Evolutionary conservation across 1,140 invertebrate genomes (phyloP), one percentile per base, ranked within the genome.

Genomic region (Drosophila sulfurigaster): DNA sequence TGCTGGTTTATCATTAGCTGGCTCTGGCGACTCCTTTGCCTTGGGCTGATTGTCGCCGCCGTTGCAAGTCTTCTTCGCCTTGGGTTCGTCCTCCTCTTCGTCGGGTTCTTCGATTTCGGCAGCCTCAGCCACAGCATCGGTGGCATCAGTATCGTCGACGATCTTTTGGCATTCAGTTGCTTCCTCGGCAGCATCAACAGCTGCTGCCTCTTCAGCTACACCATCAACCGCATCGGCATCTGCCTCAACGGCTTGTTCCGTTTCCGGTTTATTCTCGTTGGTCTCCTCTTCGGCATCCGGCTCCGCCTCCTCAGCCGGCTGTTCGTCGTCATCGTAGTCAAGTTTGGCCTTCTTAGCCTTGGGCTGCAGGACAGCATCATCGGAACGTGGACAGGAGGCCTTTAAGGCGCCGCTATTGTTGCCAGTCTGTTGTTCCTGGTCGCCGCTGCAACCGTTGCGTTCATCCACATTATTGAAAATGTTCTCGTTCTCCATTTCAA

Each of bases 401-500:
- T 91, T 90, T 1, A 74, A 16, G 11, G 52, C 30, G 30, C 30
- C 30, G 30, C 30, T 32, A 32, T 8, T 32, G 30, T 8, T 32
- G 2, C 65, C 54, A 13, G 20, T 25, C 43, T 59, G 11, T 35
- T 35, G 15, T 45, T 57, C 41, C 20, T 25, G 20, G 20, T 86
- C 75, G 38, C 70, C 72, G 11, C 54, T 63, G 56, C 74, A 75
- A 28, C 77, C 82, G 52, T 82, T 64, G 32, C 78, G 77, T 93
- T 94, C 38, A 51, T 82, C 66, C 13, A 72, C 81, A 46, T 94
- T 94, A 75, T 94, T 94, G 93, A 94, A 95, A 16, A 93, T 92
- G 32, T 92, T 85, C 83, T 94, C 93, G 78, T 95, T 94, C 82
- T 95, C 95, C 94, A 95, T 95, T 91, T 95, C 95, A 15, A 94